A percentile compares a stretch with the other conserved stretches of the same genome.
phyloP scores from a whole-genome alignment of 1,140 invertebrate species.

The Danaus plexippus region DNA sequence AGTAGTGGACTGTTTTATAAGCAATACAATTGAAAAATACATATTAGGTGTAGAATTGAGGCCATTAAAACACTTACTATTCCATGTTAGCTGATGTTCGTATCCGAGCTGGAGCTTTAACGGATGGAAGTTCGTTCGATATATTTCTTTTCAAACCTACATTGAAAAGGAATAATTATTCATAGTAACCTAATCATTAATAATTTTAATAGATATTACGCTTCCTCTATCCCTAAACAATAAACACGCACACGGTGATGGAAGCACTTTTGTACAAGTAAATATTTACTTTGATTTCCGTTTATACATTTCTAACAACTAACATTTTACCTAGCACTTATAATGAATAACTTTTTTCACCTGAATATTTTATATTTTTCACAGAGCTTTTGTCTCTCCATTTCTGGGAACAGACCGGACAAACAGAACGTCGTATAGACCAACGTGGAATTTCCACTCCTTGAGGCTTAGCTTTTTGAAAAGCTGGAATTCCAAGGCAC shows the following conservation, averaged over 20 bases:
- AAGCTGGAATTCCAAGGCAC: conserved; percentile 41
- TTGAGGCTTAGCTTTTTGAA: conserved; percentile 28
- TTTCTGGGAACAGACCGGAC: conserved; percentile 61
- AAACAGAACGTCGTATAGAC: conserved; percentile 57
- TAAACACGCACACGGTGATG: neutral
- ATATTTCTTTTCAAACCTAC: conserved; percentile 56
- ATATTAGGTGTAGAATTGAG: conserved; percentile 5
- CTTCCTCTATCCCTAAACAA: no score
- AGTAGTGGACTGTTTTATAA: neutral
- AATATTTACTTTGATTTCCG: neutral
- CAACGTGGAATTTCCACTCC: conserved; percentile 42
- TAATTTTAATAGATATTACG: no score
- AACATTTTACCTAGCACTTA: no score
- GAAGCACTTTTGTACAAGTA: neutral
- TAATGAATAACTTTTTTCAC: conserved; percentile 23
- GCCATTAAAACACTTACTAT: conserved; percentile 35
- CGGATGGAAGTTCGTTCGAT: conserved; percentile 43
- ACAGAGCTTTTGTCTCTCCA: conserved; percentile 56
- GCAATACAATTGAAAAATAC: conserved; percentile 3
- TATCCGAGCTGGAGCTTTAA: conserved; percentile 53
- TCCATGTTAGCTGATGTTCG: conserved; percentile 35
- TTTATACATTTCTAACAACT: no score
- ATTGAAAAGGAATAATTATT: conserved; percentile 13
- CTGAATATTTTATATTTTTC: conserved; percentile 49
- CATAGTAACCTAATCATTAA: neutral